Percentiles rank a stretch among this genome's conserved stretches.
Conservation (phyloP, 2,797 vertebrate species). For the Lerista edwardsae region DNA sequence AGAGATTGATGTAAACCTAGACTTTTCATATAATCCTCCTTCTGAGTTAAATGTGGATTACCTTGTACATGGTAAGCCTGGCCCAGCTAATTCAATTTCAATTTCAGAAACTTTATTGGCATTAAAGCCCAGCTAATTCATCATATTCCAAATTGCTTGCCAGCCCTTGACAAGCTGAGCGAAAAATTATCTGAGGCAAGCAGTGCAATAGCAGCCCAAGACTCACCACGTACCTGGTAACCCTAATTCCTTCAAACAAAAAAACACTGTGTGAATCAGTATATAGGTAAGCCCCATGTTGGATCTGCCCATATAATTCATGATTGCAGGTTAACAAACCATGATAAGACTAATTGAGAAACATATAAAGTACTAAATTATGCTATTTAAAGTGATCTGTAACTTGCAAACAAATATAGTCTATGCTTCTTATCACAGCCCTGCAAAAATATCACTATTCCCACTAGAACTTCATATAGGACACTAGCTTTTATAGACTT, state of each 20-base stretch:
- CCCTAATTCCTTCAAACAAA: not conserved
- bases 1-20: not conserved
- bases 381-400: not conserved
- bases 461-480: not conserved
- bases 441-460: constrained; percentile 12
- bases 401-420: not conserved
- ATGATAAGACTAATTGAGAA: not conserved
- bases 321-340: not conserved
- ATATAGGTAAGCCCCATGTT: not conserved
- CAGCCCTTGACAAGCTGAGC: not conserved
- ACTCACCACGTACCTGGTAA: not conserved
- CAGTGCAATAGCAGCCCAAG: not conserved
- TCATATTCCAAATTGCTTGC: not conserved
- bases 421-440: constrained; percentile 15
- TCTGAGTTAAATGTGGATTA: not conserved
- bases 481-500: constrained; percentile 26
- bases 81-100: not conserved
- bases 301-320: not conserved
- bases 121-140: not conserved
- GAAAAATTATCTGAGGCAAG: not conserved
- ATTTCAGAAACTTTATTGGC: too few relatives aligned
- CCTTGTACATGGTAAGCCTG: not conserved
- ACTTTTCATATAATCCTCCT: not conserved
- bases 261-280: not conserved
- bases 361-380: not conserved